A percentile compares a stretch with the other conserved stretches of the same genome.
Conservation (phyloP, 2,888 invertebrate species). For the Muschampia plurimacula region DNA sequence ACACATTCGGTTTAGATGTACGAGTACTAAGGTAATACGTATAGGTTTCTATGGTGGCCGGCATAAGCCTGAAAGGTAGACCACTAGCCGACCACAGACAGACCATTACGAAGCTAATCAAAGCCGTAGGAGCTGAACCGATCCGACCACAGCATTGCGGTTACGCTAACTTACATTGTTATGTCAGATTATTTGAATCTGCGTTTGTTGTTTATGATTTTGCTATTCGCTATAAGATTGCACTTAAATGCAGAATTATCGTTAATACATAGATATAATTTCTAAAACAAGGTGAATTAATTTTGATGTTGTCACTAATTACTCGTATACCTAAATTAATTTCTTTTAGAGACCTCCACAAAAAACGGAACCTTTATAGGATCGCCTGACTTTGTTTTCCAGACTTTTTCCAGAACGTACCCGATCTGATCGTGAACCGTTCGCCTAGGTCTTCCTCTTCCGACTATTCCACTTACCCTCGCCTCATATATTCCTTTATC, state of each 20-base stretch:
- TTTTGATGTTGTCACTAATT: too few relatives aligned
- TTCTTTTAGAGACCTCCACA: too few relatives aligned
- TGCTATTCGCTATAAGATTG: not conserved
- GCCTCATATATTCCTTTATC: too few relatives aligned
- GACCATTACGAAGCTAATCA: conserved; percentile 30
- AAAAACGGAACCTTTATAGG: too few relatives aligned
- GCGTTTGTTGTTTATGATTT: not conserved
- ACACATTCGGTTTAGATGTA: not conserved
- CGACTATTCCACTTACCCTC: too few relatives aligned
- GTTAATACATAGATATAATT: not conserved
- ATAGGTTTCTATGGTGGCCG: not conserved
- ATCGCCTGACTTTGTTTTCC: too few relatives aligned
- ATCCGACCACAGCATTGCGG: conserved; percentile 26
- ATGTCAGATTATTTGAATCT: conserved; percentile 26
- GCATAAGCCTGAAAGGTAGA: conserved; percentile 21
- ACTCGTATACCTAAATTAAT: too few relatives aligned
- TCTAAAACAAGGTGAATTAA: too few relatives aligned
- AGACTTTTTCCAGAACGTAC: too few relatives aligned
- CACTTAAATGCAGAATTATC: not conserved
- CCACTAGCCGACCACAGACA: conserved; percentile 27
- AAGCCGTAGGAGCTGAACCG: conserved; percentile 26
- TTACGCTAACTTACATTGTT: conserved; percentile 13
- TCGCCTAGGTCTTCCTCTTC: too few relatives aligned
- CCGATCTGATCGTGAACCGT: too few relatives aligned
- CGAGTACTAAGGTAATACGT: not conserved